Conservation (phyloP, 2,113 vertebrate species). For the Mellivora capensis region DNA sequence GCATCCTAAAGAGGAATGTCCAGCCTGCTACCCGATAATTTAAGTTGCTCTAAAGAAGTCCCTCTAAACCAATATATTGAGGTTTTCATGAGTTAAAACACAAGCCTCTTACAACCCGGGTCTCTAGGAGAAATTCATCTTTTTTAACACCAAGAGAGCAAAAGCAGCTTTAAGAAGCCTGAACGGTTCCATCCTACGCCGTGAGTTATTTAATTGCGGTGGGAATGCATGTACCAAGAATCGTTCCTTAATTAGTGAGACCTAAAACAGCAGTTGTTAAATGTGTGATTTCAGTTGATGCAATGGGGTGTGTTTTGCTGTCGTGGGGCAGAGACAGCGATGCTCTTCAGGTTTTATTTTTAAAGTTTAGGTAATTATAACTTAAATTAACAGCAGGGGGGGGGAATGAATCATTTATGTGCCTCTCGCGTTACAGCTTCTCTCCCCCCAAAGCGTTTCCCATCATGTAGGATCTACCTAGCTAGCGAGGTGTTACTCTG, state of each 20-base stretch:
- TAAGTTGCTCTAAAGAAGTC: neutral
- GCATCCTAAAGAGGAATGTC: neutral
- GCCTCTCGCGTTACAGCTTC: slow-evolving; percentile 11
- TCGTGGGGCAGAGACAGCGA: neutral
- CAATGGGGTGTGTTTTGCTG: neutral
- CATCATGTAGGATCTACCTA: slow-evolving; percentile 4
- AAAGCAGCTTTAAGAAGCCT: neutral
- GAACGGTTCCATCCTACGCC: neutral
- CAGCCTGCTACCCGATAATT: neutral
- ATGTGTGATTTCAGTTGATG: neutral
- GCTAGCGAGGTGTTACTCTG: neutral
- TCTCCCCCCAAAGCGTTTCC: neutral
- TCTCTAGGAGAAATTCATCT: neutral
- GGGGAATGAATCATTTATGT: slow-evolving; percentile 46
- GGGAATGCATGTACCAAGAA: neutral
- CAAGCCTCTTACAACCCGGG: neutral
- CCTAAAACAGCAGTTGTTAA: slow-evolving; percentile 27
- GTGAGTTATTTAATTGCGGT: neutral
- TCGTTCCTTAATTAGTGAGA: slow-evolving; percentile 26
- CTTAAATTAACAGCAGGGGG: slow-evolving; percentile 15
- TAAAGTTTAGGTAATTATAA: slow-evolving; percentile 70
- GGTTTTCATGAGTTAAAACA: neutral
- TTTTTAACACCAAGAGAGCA: neutral
- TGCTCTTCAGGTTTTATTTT: slow-evolving; percentile 66
- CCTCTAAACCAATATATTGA: neutral